These are phyloP conservation scores for Euzophera pinguis DNA, from an alignment of 2,888 invertebrate species.

Conservation along the genomic window DNA sequence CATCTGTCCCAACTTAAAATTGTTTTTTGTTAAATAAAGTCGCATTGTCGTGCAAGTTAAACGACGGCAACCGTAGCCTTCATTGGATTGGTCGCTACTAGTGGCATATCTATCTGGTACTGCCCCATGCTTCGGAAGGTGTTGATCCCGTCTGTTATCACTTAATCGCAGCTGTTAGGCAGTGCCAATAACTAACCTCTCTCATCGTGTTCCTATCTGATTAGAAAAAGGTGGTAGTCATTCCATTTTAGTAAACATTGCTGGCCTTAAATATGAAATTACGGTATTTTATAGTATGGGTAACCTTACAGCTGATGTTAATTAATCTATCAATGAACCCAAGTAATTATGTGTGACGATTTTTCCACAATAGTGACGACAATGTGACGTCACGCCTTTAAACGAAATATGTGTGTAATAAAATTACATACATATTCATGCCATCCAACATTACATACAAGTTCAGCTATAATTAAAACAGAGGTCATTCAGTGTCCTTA, in stretches of 20 bases:
- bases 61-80: too few species aligned
- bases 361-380: conserved; percentile 26
- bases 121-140: too few species aligned
- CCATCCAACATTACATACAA: conserved; percentile 20
- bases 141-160: too few species aligned
- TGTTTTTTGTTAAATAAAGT: neutral
- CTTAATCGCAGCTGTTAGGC: too few species aligned
- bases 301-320: neutral
- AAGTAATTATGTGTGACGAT: neutral
- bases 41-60: neutral
- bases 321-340: neutral
- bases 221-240: too few species aligned
- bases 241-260: too few species aligned
- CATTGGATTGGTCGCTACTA: too few species aligned
- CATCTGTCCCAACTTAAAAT: neutral
- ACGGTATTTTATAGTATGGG: too few species aligned
- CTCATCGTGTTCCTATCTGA: too few species aligned
- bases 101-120: too few species aligned
- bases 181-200: too few species aligned
- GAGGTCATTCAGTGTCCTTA: conserved; percentile 9
- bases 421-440: conserved; percentile 22
- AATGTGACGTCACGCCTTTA: conserved; percentile 21
- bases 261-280: too few species aligned
- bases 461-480: conserved; percentile 5
- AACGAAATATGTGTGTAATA: neutral